A percentile compares a stretch with the other conserved stretches of the same genome.
Conservation (phyloP, 2,888 invertebrate species). For the Deilephila porcellus region DNA sequence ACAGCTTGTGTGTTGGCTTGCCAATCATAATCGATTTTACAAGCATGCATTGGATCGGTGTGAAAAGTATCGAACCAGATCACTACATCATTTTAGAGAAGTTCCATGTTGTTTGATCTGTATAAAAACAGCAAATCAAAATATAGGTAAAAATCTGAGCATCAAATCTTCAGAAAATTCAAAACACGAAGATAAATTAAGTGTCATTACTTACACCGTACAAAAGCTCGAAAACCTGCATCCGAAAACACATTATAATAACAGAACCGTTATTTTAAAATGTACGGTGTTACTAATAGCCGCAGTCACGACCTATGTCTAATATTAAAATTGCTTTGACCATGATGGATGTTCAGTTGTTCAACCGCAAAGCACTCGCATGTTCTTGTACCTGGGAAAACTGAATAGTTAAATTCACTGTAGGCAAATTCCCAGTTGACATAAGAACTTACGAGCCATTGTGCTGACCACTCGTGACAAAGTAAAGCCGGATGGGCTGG, state of each 20-base stretch:
- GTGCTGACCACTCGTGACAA: constrained; percentile 52
- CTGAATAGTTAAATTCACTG: constrained; percentile 74
- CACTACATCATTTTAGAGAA: too few relatives aligned
- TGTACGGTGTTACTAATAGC: constrained; percentile 15
- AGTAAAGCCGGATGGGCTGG: constrained; percentile 31
- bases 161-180: not conserved
- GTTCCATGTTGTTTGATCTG: too few relatives aligned
- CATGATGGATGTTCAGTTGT: constrained; percentile 39
- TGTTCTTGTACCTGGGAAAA: constrained; percentile 62
- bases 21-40: too few relatives aligned
- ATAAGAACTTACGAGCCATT: constrained; percentile 72
- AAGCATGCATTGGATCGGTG: too few relatives aligned
- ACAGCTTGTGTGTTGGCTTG: too few relatives aligned
- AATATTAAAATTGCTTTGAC: constrained; percentile 27
- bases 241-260: constrained; percentile 8
- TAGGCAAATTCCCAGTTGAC: constrained; percentile 58
- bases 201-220: not conserved
- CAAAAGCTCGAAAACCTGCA: not conserved
- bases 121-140: too few relatives aligned
- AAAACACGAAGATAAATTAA: not conserved
- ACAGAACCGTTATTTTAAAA: constrained; percentile 18
- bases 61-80: too few relatives aligned
- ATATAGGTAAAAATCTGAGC: too few relatives aligned
- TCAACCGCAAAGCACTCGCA: constrained; percentile 53
- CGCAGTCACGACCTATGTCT: constrained; percentile 19